Evolutionary conservation across 2,888 invertebrate genomes (phyloP).

Genomic region (Ormyrus thymus): DNA sequence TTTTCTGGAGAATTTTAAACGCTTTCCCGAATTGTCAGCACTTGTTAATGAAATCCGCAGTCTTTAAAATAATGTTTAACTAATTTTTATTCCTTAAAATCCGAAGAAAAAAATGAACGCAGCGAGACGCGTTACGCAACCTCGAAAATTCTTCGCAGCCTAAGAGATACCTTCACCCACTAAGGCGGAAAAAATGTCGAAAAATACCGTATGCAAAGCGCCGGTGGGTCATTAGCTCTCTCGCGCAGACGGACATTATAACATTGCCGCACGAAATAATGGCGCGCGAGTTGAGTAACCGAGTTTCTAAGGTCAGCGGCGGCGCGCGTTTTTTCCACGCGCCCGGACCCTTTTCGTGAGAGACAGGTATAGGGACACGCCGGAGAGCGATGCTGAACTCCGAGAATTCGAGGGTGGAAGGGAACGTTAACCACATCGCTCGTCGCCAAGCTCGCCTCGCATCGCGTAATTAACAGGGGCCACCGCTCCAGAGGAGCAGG

Average conservation of each 20-base stretch:
- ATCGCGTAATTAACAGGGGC: slow-evolving; percentile 65
- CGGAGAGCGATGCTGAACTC: slow-evolving; percentile 12
- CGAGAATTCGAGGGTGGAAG: neutral
- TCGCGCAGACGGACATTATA: neutral
- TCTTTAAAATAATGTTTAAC: too few species aligned
- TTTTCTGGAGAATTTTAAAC: neutral
- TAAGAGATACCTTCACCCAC: too few species aligned
- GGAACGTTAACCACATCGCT: slow-evolving; percentile 19
- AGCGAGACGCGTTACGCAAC: too few species aligned
- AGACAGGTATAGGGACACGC: neutral
- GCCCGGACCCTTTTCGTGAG: slow-evolving; percentile 7
- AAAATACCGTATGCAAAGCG: too few species aligned
- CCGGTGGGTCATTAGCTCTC: slow-evolving; percentile 19
- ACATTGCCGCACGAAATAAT: neutral
- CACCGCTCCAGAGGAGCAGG: slow-evolving; percentile 62
- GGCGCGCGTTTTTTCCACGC: slow-evolving; percentile 2
- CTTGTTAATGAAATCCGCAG: too few species aligned
- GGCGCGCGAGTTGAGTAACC: slow-evolving; percentile 21
- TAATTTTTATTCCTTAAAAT: too few species aligned
- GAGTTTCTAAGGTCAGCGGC: neutral
- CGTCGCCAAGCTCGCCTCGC: slow-evolving; percentile 24
- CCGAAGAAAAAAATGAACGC: too few species aligned
- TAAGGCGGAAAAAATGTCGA: too few species aligned
- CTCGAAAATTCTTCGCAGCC: too few species aligned
- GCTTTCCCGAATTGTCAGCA: too few species aligned